A percentile compares a stretch with the other conserved stretches of the same genome.
Conservation (phyloP, 2,113 vertebrate genomes). For the Mohoua ochrocephala region DNA sequence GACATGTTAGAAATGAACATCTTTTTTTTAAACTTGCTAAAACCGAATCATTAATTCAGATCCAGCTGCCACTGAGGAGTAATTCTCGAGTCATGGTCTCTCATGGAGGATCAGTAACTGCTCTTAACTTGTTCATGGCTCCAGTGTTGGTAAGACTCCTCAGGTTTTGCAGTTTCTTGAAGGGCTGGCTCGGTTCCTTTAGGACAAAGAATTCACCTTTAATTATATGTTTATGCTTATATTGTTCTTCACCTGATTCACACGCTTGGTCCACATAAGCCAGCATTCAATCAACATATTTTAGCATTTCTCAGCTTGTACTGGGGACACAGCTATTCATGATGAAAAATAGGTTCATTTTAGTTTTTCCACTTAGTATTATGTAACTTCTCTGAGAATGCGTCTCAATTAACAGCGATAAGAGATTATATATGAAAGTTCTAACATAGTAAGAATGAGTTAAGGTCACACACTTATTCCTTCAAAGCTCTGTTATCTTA, state of each 20-base stretch:
- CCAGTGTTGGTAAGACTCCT: fast-evolving
- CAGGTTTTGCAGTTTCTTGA: neutral
- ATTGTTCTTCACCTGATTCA: neutral
- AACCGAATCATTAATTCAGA: neutral
- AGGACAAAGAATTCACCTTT: neutral
- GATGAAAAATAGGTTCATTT: neutral
- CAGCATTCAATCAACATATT: neutral
- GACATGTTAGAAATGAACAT: neutral
- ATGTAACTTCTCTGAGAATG: neutral
- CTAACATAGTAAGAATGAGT: neutral
- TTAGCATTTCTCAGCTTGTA: neutral
- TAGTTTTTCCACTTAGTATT: neutral
- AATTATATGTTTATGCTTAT: neutral
- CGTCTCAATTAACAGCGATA: neutral
- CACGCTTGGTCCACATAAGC: neutral
- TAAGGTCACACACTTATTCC: neutral
- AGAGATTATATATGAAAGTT: neutral
- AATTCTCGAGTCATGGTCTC: neutral
- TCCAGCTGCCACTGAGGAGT: neutral
- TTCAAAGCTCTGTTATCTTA: neutral
- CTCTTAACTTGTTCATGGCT: neutral
- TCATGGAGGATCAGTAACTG: neutral
- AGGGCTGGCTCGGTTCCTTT: neutral
- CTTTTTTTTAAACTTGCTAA: neutral
- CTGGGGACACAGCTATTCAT: neutral